These are phyloP conservation scores for Nycticorax nycticorax DNA, from an alignment of 2,113 vertebrate species.

Conservation along the genomic window DNA sequence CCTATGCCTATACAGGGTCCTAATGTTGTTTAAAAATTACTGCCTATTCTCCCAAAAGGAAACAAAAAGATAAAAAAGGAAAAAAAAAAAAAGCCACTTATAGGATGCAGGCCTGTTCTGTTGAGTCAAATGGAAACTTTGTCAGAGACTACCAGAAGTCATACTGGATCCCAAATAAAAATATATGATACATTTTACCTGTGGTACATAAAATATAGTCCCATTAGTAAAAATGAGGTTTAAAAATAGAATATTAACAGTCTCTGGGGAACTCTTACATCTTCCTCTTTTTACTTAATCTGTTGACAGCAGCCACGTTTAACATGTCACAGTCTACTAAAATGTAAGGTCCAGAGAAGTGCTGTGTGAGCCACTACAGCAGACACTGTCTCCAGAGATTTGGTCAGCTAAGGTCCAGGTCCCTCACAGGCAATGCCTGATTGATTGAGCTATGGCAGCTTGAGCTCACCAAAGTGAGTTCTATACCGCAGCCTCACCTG, in stretches of 20 bases:
- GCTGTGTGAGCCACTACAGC: not conserved
- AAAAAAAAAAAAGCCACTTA: no score
- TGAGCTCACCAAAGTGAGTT: not conserved
- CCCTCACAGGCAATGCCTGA: fast-evolving
- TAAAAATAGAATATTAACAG: not conserved
- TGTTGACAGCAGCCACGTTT: not conserved
- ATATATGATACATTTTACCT: not conserved
- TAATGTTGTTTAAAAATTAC: not conserved
- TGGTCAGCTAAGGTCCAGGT: not conserved
- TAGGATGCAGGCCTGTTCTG: not conserved
- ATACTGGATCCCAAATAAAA: not conserved
- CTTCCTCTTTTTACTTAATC: not conserved
- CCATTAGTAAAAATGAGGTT: not conserved
- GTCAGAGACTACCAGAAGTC: not conserved
- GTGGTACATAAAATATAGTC: not conserved
- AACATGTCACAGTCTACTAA: not conserved
- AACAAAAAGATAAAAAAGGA: not conserved
- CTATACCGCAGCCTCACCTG: not conserved
- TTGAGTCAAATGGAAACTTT: not conserved
- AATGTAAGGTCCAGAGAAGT: not conserved
- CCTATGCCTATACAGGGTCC: not conserved
- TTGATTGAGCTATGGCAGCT: fast-evolving
- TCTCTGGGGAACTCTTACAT: not conserved
- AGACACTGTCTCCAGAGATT: not conserved
- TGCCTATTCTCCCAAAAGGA: not conserved